Conservation (phyloP, 2,888 invertebrate species). For the Cryptocephalus primarius region DNA sequence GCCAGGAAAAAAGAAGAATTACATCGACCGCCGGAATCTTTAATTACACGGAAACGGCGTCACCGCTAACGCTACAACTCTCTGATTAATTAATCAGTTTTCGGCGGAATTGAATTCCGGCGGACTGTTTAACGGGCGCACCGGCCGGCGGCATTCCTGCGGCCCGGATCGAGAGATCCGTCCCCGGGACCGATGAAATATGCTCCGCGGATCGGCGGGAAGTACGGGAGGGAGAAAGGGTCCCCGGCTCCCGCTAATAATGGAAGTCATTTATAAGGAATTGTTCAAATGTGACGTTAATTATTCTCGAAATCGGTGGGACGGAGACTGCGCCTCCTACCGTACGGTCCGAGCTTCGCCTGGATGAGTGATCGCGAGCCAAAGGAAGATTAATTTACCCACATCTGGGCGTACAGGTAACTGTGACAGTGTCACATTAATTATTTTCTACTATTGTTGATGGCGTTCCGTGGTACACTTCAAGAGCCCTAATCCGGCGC, state of each 20-base stretch:
- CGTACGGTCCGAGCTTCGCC: too few relatives aligned
- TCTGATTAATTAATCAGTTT: slow-evolving; percentile 34
- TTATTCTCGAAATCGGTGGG: too few relatives aligned
- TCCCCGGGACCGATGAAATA: background rate
- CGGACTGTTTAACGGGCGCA: slow-evolving; percentile 32
- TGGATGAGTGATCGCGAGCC: too few relatives aligned
- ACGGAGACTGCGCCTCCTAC: too few relatives aligned
- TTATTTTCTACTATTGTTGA: too few relatives aligned
- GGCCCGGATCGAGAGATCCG: background rate
- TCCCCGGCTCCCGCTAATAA: too few relatives aligned
- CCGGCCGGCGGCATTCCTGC: slow-evolving; percentile 5
- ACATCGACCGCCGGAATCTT: background rate
- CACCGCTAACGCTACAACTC: background rate
- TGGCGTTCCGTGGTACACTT: too few relatives aligned
- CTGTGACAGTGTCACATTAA: too few relatives aligned
- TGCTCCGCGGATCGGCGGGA: background rate
- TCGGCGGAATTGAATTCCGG: slow-evolving; percentile 31
- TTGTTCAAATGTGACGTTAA: background rate
- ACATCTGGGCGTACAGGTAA: too few relatives aligned
- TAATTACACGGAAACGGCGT: background rate
- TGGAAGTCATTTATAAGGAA: background rate
- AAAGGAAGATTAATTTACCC: too few relatives aligned
- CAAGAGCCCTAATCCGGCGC: too few relatives aligned
- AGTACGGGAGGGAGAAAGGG: background rate
- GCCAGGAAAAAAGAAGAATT: background rate